phyloP scores from a whole-genome alignment of 2,113 vertebrate genomes.

The Rhinopomastus cyanomelas region DNA sequence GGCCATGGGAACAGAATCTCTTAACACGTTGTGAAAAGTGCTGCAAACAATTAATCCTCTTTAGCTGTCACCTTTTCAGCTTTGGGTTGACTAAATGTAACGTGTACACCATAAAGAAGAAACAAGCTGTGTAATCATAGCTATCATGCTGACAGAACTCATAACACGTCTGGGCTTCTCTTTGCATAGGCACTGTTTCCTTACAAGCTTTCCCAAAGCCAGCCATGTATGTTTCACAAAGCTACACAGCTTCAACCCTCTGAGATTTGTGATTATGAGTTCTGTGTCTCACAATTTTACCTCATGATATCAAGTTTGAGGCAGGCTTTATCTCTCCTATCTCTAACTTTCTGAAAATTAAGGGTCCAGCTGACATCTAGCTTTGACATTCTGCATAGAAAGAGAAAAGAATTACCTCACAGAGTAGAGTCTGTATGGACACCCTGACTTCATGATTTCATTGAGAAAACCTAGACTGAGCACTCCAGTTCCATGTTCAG shows the following conservation, averaged over 20 bases:
- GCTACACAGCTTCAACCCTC: neutral
- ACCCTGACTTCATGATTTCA: neutral
- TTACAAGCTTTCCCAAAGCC: neutral
- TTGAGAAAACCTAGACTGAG: neutral
- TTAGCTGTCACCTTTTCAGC: neutral
- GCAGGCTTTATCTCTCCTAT: neutral
- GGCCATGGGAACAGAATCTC: neutral
- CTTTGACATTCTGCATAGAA: neutral
- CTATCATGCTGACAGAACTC: neutral
- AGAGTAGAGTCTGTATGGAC: neutral
- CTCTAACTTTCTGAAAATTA: neutral
- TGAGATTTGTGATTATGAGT: fast-evolving
- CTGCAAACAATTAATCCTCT: neutral
- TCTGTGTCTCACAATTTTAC: neutral
- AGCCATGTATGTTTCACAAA: neutral
- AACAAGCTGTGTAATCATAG: neutral
- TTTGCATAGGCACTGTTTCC: neutral
- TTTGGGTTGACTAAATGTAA: neutral
- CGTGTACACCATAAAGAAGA: neutral
- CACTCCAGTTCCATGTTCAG: neutral
- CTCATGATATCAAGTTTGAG: neutral
- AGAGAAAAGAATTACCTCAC: neutral
- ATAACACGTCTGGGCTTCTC: neutral
- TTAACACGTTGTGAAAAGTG: neutral
- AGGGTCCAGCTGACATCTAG: fast-evolving